Conservation (phyloP, 2,797 vertebrate species). For the Oryzias dopingdopingensis region DNA sequence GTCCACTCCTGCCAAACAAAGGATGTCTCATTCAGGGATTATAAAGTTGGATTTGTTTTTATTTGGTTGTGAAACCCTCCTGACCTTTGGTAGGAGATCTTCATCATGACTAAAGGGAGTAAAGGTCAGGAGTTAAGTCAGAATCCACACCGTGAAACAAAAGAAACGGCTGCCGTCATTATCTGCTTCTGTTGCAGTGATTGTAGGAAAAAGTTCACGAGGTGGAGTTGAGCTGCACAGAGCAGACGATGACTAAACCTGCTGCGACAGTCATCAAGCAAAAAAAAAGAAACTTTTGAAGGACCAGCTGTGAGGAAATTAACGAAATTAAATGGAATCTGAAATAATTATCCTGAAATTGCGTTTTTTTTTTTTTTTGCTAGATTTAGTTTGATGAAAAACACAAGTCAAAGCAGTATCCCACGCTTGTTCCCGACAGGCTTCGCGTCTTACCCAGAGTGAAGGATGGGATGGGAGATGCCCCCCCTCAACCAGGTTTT, state of each 20-base stretch:
- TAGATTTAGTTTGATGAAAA: too few species aligned
- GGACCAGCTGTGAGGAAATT: too few species aligned
- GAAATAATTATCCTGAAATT: too few species aligned
- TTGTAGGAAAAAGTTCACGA: background rate
- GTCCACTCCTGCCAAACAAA: background rate
- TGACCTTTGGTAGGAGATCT: conserved; percentile 48
- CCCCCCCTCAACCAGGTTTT: conserved; percentile 44
- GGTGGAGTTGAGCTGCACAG: conserved; percentile 1
- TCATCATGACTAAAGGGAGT: conserved; percentile 10
- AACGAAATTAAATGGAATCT: too few species aligned
- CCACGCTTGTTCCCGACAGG: background rate
- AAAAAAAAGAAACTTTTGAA: background rate
- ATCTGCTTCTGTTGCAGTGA: conserved; percentile 1
- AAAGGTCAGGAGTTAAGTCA: conserved; percentile 18
- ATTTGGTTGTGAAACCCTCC: background rate
- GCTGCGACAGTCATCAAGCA: background rate
- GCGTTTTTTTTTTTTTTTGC: too few species aligned
- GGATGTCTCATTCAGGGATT: too few species aligned
- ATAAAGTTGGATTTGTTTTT: too few species aligned
- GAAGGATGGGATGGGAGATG: conserved; percentile 58
- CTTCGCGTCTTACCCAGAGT: conserved; percentile 74
- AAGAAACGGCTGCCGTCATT: conserved; percentile 7
- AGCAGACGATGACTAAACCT: background rate
- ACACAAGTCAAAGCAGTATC: background rate
- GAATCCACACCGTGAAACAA: conserved; percentile 14